phyloP scores from a whole-genome alignment of 2,113 vertebrate genomes.

The Pelobates fuscus region DNA sequence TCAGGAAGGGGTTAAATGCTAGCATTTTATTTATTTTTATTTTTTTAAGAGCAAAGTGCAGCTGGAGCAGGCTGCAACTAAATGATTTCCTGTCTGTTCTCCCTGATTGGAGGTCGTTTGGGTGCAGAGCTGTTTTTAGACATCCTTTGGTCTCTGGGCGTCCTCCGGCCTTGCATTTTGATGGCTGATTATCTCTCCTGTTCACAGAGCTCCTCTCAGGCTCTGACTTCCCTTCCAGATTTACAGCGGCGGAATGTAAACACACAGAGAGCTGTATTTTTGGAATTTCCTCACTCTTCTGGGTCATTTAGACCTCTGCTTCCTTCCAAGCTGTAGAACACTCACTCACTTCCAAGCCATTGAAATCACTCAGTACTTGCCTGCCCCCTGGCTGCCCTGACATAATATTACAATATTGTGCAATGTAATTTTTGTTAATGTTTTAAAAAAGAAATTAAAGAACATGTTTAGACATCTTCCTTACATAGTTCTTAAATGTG shows the following conservation, averaged over 20 bases:
- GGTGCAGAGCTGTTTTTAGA: conserved; percentile 48
- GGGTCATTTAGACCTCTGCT: conserved; percentile 46
- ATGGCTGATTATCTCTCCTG: conserved; percentile 43
- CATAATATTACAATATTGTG: no score
- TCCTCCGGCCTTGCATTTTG: conserved; percentile 34
- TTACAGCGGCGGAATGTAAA: conserved; percentile 47
- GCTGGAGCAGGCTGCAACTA: conserved; percentile 26
- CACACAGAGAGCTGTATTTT: conserved; percentile 42
- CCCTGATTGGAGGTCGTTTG: conserved; percentile 34
- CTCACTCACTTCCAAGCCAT: conserved; percentile 8
- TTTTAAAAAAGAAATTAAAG: no score
- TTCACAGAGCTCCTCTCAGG: conserved; percentile 45
- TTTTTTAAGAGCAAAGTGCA: conserved; percentile 8
- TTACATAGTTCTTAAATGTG: no score
- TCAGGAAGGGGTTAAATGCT: no score
- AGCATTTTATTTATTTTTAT: no score
- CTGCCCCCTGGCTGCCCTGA: neutral
- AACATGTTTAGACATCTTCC: no score
- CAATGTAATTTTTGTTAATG: no score
- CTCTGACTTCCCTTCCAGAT: conserved; percentile 46
- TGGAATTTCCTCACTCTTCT: conserved; percentile 44
- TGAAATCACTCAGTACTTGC: neutral
- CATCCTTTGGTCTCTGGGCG: conserved; percentile 48
- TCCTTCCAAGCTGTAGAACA: conserved; percentile 39
- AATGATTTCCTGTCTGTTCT: conserved; percentile 38